These are phyloP conservation scores for Motacilla tschutschensis DNA, from an alignment of 2,113 vertebrate genomes.

Conservation along the genomic window DNA sequence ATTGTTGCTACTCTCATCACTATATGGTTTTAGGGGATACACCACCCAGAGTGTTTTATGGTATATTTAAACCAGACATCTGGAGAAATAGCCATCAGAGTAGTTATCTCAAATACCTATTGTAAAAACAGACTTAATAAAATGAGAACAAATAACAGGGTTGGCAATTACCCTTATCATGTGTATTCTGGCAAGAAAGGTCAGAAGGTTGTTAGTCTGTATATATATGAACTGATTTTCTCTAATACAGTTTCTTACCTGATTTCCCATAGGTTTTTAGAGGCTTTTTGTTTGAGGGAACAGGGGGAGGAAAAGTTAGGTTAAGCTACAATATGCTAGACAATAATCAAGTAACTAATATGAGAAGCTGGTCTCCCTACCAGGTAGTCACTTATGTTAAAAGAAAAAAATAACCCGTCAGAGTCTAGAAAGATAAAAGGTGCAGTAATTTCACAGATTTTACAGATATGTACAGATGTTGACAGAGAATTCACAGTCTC, in stretches of 20 bases:
- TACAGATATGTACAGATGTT: neutral
- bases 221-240: constrained; percentile 65
- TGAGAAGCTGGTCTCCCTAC: neutral
- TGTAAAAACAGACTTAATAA: constrained; percentile 57
- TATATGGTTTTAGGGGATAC: neutral
- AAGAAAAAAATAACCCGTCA: neutral
- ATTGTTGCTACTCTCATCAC: neutral
- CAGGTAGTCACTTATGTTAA: neutral
- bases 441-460: neutral
- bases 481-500: neutral
- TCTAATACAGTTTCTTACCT: constrained; percentile 36
- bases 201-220: constrained; percentile 41
- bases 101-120: constrained; percentile 37
- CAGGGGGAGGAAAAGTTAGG: neutral
- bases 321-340: neutral
- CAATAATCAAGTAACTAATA: neutral
- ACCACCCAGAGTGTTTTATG: neutral
- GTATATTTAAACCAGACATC: constrained; percentile 31
- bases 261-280: constrained; percentile 52
- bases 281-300: neutral
- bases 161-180: constrained; percentile 40
- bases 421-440: neutral
- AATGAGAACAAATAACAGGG: constrained; percentile 54
- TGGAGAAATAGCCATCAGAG: constrained; percentile 39
- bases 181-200: constrained; percentile 44